phyloP scores from a whole-genome alignment of 1,140 invertebrate genomes.

The Coelopa frigida region DNA sequence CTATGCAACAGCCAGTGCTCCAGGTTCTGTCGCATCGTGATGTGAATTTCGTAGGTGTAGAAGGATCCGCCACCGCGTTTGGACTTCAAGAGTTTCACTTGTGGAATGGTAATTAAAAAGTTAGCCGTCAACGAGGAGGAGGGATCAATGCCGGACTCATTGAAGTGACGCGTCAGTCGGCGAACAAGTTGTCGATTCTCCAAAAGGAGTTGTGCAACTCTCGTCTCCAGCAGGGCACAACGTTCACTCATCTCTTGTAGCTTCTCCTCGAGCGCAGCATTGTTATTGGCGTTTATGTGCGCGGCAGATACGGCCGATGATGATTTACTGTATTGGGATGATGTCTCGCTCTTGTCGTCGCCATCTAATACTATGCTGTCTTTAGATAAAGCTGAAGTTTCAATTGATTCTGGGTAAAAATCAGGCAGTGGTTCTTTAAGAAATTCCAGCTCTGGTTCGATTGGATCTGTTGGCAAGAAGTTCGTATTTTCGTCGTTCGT shows the following conservation, averaged over 20 bases:
- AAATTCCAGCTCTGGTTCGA: slow-evolving; percentile 35
- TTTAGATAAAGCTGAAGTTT: too few relatives aligned
- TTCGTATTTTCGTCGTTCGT: too few relatives aligned
- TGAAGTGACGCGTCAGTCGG: slow-evolving; percentile 33
- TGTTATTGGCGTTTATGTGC: slow-evolving; percentile 18
- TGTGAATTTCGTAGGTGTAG: slow-evolving; percentile 37
- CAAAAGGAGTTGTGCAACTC: slow-evolving; percentile 30
- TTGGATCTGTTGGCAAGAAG: slow-evolving; percentile 30
- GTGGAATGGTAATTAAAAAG: slow-evolving; percentile 42
- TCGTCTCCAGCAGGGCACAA: slow-evolving; percentile 34
- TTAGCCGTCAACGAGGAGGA: slow-evolving; percentile 32
- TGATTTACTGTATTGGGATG: slow-evolving; percentile 40
- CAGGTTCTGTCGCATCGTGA: slow-evolving; percentile 49
- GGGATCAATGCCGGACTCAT: slow-evolving; percentile 34
- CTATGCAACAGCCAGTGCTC: slow-evolving; percentile 86
- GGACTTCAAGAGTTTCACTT: slow-evolving; percentile 29
- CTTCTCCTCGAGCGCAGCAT: slow-evolving; percentile 23
- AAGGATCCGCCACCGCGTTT: slow-evolving; percentile 18
- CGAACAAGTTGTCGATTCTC: slow-evolving; percentile 34
- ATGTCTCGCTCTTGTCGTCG: slow-evolving; percentile 35
- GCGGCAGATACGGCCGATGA: slow-evolving; percentile 25
- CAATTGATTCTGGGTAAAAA: slow-evolving; percentile 9
- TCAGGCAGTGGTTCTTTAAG: slow-evolving; percentile 28
- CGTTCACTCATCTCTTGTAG: slow-evolving; percentile 26
- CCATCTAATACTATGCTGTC: too few relatives aligned